These are phyloP conservation scores for Cinclus mexicanus DNA, from an alignment of 2,113 vertebrate species.

Conservation along the genomic window DNA sequence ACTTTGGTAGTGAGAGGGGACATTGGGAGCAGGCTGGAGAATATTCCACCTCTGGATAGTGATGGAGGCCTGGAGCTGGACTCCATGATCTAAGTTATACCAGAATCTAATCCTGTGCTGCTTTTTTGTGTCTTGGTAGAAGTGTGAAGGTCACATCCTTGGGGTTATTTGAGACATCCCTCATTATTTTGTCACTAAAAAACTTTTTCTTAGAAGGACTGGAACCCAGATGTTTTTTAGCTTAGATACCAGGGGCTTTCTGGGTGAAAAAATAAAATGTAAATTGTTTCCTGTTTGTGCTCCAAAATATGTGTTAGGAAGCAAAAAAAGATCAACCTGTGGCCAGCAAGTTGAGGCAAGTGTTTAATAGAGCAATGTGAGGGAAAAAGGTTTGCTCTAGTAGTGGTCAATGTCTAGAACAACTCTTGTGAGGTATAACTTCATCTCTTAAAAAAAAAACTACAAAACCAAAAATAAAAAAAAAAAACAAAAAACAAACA, in stretches of 20 bases:
- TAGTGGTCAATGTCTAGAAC: background rate
- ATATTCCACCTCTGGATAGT: background rate
- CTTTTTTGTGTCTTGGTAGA: background rate
- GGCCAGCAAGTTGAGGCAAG: background rate
- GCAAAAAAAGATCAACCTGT: background rate
- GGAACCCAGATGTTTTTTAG: background rate
- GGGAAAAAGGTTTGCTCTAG: background rate
- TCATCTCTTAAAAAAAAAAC: background rate
- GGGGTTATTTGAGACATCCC: background rate
- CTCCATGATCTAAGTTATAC: background rate
- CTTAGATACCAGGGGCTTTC: background rate
- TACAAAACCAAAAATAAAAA: background rate
- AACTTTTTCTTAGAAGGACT: background rate
- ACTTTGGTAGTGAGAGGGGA: background rate
- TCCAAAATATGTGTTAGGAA: background rate
- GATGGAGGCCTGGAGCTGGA: background rate
- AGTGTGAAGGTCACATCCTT: background rate
- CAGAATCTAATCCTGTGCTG: background rate
- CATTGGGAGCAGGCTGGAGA: background rate
- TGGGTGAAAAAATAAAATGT: background rate
- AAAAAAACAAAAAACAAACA: background rate
- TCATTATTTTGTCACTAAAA: background rate
- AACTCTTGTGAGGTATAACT: background rate
- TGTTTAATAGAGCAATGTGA: background rate
- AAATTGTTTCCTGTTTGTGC: background rate